Conservation (phyloP, 2,797 vertebrate genomes). For the Semotilus atromaculatus region DNA sequence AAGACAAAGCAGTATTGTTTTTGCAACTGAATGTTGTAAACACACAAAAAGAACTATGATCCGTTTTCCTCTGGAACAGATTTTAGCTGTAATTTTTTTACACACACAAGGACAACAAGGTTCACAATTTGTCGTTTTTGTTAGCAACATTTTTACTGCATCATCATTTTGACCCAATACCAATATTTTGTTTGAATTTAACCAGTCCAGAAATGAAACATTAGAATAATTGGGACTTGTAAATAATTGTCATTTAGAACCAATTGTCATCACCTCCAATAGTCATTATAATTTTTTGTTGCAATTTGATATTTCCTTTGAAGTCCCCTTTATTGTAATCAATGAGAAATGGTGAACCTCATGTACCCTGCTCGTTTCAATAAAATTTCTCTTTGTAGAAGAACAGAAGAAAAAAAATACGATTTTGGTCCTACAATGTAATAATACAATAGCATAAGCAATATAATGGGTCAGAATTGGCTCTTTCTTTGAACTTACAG, state of each 20-base stretch:
- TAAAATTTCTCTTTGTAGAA: background rate
- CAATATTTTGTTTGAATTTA: background rate
- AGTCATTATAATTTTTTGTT: slow-evolving; percentile 5
- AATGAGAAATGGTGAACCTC: background rate
- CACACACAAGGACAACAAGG: background rate
- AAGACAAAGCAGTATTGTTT: background rate
- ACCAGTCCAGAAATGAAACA: background rate
- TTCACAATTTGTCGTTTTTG: background rate
- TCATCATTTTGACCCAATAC: background rate
- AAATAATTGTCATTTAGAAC: background rate
- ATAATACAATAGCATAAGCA: background rate
- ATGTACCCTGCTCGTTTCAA: background rate
- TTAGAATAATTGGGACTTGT: background rate
- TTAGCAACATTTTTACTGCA: background rate
- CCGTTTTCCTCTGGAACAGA: background rate
- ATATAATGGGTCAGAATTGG: background rate
- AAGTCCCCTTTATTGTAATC: slow-evolving; percentile 5
- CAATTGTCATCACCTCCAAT: no score
- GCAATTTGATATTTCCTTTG: background rate
- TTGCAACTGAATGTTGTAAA: background rate
- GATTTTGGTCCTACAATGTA: background rate
- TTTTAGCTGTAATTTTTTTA: background rate
- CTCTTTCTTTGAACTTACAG: slow-evolving; percentile 3
- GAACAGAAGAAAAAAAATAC: background rate
- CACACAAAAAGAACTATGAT: background rate